These are phyloP conservation scores for Nylanderia fulva DNA, from an alignment of 1,140 invertebrate genomes.

Conservation along the genomic window DNA sequence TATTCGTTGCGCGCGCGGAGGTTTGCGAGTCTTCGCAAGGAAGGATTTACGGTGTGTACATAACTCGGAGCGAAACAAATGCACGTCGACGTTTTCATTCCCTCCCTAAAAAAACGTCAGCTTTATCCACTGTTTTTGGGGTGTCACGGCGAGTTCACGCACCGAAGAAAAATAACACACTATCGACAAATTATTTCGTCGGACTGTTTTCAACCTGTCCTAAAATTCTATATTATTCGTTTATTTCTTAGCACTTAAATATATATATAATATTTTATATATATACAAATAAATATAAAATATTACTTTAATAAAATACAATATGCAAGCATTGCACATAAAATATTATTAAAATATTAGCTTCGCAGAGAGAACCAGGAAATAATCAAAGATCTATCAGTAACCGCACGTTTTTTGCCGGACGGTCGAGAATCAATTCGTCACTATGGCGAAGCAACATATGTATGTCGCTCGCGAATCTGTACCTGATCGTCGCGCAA, in stretches of 20 bases:
- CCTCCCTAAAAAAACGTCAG: constrained; percentile 42
- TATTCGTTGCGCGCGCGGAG: constrained; percentile 46
- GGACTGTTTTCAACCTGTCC: not conserved
- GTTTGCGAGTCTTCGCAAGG: constrained; percentile 40
- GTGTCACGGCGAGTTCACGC: constrained; percentile 28
- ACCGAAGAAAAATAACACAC: constrained; percentile 32
- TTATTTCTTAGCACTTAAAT: not conserved
- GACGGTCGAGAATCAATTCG: constrained; percentile 8
- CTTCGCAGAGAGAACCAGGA: not conserved
- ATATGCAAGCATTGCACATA: not conserved
- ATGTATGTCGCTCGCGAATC: constrained; percentile 4
- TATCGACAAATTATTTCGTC: constrained; percentile 48
- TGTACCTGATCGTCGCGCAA: constrained; percentile 16
- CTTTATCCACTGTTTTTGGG: constrained; percentile 23
- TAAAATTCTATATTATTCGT: not conserved
- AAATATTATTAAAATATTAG: constrained; percentile 1
- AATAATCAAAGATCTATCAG: constrained; percentile 1
- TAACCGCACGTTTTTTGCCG: not conserved
- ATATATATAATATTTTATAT: not conserved
- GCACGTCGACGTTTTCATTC: constrained; percentile 62
- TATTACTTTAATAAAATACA: too few relatives aligned
- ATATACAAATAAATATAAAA: not conserved
- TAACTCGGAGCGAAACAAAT: constrained; percentile 57
- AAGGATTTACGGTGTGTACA: constrained; percentile 53
- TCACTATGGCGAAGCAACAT: not conserved